Evolutionary conservation across 1,140 invertebrate species (phyloP).

Genomic region (Achroia grisella): DNA sequence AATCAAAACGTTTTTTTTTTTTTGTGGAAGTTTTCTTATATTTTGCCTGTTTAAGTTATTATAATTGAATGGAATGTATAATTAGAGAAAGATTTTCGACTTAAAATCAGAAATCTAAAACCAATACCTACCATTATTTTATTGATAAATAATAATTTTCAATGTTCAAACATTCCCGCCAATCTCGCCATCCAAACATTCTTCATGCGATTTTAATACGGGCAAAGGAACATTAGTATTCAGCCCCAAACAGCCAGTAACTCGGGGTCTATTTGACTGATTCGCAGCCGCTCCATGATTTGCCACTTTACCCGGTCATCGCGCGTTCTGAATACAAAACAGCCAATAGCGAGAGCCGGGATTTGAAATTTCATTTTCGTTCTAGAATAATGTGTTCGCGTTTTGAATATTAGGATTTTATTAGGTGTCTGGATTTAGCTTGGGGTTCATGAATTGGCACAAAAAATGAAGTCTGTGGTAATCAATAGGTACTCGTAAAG

Average conservation of each 20-base stretch:
- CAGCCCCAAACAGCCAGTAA: slow-evolving; percentile 35
- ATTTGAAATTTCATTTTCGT: slow-evolving; percentile 63
- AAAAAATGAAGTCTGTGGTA: no score
- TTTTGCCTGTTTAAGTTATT: no score
- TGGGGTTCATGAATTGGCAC: no score
- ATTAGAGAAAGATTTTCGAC: no score
- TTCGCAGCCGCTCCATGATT: slow-evolving; percentile 70
- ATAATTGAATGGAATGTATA: no score
- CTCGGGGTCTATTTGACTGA: slow-evolving; percentile 69
- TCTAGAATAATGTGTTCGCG: slow-evolving; percentile 40
- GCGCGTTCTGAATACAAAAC: slow-evolving; percentile 46
- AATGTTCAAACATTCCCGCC: background rate
- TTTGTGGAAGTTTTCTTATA: no score
- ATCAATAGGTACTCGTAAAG: no score
- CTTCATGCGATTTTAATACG: slow-evolving; percentile 22
- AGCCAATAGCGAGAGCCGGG: slow-evolving; percentile 33
- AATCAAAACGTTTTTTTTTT: no score
- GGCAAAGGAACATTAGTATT: slow-evolving; percentile 45
- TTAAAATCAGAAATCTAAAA: no score
- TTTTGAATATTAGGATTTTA: slow-evolving; percentile 43
- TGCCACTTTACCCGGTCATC: slow-evolving; percentile 68
- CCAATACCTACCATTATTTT: no score
- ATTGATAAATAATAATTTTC: no score
- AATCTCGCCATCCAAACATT: slow-evolving; percentile 14
- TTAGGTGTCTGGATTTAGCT: slow-evolving; percentile 6